Evolutionary conservation across 2,797 vertebrate species (phyloP).

Genomic region (Semotilus atromaculatus): DNA sequence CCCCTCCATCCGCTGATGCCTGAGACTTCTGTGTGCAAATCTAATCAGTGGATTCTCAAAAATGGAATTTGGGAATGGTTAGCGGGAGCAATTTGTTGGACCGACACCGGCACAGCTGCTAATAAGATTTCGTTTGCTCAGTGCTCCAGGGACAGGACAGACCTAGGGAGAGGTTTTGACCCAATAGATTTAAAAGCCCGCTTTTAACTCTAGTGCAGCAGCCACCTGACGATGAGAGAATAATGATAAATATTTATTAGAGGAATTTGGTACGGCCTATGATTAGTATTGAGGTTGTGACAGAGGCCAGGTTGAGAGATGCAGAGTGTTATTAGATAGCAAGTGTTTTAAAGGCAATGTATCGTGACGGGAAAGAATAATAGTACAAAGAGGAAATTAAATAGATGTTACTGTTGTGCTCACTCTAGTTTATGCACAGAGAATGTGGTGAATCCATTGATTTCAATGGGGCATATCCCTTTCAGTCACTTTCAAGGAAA

Average conservation of each 20-base stretch:
- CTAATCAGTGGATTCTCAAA: slow-evolving; percentile 83
- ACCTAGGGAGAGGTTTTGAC: slow-evolving; percentile 77
- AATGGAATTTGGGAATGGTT: slow-evolving; percentile 80
- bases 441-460: background rate
- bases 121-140: slow-evolving; percentile 83
- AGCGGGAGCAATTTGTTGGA: slow-evolving; percentile 80
- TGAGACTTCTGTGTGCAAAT: slow-evolving; percentile 78
- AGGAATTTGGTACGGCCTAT: slow-evolving; percentile 78
- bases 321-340: slow-evolving; percentile 83
- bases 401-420: background rate
- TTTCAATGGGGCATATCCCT: background rate
- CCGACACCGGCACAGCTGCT: slow-evolving; percentile 78
- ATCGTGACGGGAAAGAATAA: slow-evolving; percentile 43
- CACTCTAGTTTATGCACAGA: background rate
- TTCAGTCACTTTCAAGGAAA: background rate
- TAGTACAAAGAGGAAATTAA: slow-evolving; percentile 23
- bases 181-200: slow-evolving; percentile 86
- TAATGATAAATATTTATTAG: slow-evolving; percentile 86
- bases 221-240: slow-evolving; percentile 79
- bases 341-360: slow-evolving; percentile 75
- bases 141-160: slow-evolving; percentile 78
- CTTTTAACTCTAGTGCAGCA: slow-evolving; percentile 80
- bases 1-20: slow-evolving; percentile 78
- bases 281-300: slow-evolving; percentile 47
- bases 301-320: slow-evolving; percentile 80